These are phyloP conservation scores for Hesperophylax magnus DNA, from an alignment of 1,140 invertebrate species.

Conservation along the genomic window DNA sequence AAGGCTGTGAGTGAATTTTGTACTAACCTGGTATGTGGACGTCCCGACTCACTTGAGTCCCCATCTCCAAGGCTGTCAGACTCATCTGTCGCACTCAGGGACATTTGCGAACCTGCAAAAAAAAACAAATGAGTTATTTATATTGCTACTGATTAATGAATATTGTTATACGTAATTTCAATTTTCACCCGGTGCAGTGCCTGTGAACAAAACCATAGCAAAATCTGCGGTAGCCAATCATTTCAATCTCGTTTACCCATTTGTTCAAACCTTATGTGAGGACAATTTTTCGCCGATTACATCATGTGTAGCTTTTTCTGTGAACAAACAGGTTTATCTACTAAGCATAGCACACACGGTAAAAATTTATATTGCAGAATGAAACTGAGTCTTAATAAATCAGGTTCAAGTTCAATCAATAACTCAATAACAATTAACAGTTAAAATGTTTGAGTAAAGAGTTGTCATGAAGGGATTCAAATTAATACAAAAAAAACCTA, in stretches of 20 bases:
- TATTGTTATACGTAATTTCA: constrained; percentile 47
- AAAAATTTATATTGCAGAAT: too few species aligned
- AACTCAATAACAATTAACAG: too few species aligned
- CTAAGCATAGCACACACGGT: too few species aligned
- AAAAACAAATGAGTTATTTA: constrained; percentile 46
- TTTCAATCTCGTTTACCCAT: too few species aligned
- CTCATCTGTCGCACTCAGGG: constrained; percentile 65
- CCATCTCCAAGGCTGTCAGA: constrained; percentile 67
- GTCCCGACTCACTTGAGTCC: constrained; percentile 58
- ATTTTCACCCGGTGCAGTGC: constrained; percentile 24
- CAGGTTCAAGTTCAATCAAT: too few species aligned
- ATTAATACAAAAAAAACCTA: background rate
- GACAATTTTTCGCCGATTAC: too few species aligned
- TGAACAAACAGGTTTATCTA: too few species aligned
- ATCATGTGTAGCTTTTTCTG: too few species aligned
- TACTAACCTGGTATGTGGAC: constrained; percentile 46
- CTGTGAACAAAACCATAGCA: constrained; percentile 4
- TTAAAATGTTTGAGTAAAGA: background rate
- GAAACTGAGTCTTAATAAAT: too few species aligned
- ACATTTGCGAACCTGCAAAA: constrained; percentile 66
- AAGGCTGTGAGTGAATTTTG: background rate
- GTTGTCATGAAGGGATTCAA: background rate
- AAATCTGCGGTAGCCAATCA: too few species aligned
- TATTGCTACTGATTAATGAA: constrained; percentile 36
- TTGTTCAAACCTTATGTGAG: too few species aligned